Conservation (phyloP, 2,888 invertebrate genomes). For the Crepidodera aurea region DNA sequence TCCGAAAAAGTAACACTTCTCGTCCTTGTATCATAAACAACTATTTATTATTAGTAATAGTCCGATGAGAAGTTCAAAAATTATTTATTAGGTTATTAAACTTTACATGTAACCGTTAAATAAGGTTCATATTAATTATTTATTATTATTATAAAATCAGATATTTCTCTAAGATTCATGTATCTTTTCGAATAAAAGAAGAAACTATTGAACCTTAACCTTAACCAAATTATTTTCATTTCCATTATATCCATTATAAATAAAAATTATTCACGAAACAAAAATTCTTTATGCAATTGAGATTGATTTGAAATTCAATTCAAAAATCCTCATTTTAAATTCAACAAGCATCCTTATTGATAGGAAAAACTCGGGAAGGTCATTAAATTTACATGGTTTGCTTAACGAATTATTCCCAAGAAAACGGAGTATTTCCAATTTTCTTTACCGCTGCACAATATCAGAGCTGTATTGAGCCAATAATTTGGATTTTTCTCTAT, state of each 20-base stretch:
- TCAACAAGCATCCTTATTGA: slow-evolving; percentile 15
- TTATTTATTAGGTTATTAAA: too few relatives aligned
- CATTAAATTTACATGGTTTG: slow-evolving; percentile 49
- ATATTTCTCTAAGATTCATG: too few relatives aligned
- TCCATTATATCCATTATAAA: background rate
- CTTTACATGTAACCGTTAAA: too few relatives aligned
- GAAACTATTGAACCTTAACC: too few relatives aligned
- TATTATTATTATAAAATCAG: too few relatives aligned
- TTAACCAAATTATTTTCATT: background rate
- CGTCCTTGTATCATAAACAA: too few relatives aligned
- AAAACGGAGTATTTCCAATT: slow-evolving; percentile 44
- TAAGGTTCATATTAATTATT: too few relatives aligned
- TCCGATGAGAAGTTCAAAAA: too few relatives aligned
- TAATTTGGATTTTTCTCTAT: too few relatives aligned
- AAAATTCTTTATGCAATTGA: background rate
- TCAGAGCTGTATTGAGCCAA: slow-evolving; percentile 44
- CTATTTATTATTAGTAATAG: too few relatives aligned
- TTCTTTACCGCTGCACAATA: slow-evolving; percentile 51
- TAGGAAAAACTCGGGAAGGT: slow-evolving; percentile 21
- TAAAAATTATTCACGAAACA: background rate
- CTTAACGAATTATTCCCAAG: slow-evolving; percentile 38
- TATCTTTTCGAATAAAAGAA: too few relatives aligned
- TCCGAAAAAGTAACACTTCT: too few relatives aligned
- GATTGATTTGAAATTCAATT: slow-evolving; percentile 16
- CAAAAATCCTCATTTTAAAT: slow-evolving; percentile 10